Base-by-base conservation (phyloP, 2,888 invertebrate species). In the Trachelus stipa region DNA sequence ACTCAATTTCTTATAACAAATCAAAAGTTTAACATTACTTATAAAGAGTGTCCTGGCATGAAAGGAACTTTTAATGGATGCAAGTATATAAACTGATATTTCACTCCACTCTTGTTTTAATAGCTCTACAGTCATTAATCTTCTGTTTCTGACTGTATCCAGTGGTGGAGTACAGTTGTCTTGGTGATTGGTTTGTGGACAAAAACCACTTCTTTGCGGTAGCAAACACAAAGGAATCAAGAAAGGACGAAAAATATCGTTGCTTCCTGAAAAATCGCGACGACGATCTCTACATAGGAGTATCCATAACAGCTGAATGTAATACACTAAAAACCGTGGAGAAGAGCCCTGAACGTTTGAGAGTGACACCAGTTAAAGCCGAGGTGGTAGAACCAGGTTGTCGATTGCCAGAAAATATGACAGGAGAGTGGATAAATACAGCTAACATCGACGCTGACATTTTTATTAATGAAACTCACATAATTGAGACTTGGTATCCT, bases 181-280 rank as follows among this genome's bases (percentile, higher is more conserved):
- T 98, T 80, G 98, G 98, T 1, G 97, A 98, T 93, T 98, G 98
- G 98, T 98, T 98, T 92, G 96, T 98, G 35, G 97, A 96, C 23
- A 98, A 98, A 89, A 98, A 99, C 92, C 98, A 98, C 88, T 99
- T 96, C 91, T 98, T 99, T 92, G 99, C 98, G 77, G 98, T 98
- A n/a, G 97, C 97, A 11, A 98, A 99, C 89, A 98, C 98, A 0
- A 98, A 98, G 87, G 98, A 98, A 91, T 98, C 98, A 11, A 95
- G 98, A 86, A 97, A 97, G 91, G 98, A 99, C 91, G 98, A 98
- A 90, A 97, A 97, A 88, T 99, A 98, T 90, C 94, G 98, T 69
- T 99, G 99, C 90, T 97, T 99, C 91, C 92, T 98, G 74, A 97
- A 97, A 89, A 98, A 98, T 94, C 94, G 98, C 88, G 98, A 98